A percentile compares a stretch with the other conserved stretches of the same genome.
Conservation (phyloP, 1,140 invertebrate genomes). For the Drosophila takahashii region DNA sequence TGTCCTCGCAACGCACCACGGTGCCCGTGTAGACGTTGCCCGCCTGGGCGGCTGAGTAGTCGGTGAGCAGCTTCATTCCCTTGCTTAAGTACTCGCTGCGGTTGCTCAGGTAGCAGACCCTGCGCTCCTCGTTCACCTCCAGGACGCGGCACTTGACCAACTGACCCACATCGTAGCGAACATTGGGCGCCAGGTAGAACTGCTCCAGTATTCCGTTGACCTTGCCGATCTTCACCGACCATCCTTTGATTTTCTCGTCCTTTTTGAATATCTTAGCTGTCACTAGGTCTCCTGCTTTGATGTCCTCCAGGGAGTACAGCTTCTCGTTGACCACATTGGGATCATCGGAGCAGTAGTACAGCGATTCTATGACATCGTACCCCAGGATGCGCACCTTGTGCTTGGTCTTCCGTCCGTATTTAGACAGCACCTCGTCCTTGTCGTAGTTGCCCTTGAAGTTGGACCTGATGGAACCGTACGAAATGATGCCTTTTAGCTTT, state of each 20-base stretch:
- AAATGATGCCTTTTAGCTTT: conserved; percentile 86
- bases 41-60: conserved; percentile 85
- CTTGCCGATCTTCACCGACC: conserved; percentile 66
- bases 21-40: conserved; percentile 86
- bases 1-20: conserved; percentile 85
- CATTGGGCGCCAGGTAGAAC: conserved; percentile 58
- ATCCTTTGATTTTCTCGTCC: conserved; percentile 79
- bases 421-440: conserved; percentile 79
- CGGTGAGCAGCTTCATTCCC: conserved; percentile 85
- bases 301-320: conserved; percentile 85
- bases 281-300: conserved; percentile 86
- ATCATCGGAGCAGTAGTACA: conserved; percentile 87
- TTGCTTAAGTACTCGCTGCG: conserved; percentile 85
- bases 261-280: conserved; percentile 84
- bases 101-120: conserved; percentile 86
- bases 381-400: conserved; percentile 87
- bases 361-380: conserved; percentile 86
- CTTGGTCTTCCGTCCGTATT: conserved; percentile 85
- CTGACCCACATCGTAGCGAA: conserved; percentile 54
- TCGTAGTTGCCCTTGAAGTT: conserved; percentile 85
- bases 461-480: conserved; percentile 85
- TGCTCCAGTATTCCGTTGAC: conserved; percentile 73
- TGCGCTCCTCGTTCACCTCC: conserved; percentile 74
- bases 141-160: conserved; percentile 85
- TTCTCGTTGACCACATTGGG: conserved; percentile 85